Conservation (phyloP, 2,797 vertebrate genomes). For the Huso huso region DNA sequence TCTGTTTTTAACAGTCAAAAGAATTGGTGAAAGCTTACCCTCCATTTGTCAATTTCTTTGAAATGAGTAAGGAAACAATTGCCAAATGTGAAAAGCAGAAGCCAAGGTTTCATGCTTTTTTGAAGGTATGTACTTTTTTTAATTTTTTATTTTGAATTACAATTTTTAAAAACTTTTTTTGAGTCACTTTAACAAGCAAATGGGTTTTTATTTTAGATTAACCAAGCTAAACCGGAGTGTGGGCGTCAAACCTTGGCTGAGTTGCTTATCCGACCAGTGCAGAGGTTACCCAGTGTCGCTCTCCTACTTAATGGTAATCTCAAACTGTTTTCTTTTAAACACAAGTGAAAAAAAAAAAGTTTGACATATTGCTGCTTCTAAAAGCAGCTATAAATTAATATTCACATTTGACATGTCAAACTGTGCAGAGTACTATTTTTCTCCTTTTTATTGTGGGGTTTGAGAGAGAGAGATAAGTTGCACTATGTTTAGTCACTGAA, state of each 20-base stretch:
- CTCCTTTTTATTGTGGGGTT: too few relatives aligned
- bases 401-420: background rate
- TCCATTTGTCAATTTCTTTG: conserved; percentile 97
- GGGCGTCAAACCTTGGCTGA: conserved; percentile 90
- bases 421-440: too few relatives aligned
- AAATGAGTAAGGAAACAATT: conserved; percentile 98
- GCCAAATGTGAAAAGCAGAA: conserved; percentile 91
- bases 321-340: background rate
- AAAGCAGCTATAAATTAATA: too few relatives aligned
- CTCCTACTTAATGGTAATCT: conserved; percentile 85
- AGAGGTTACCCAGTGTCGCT: conserved; percentile 88
- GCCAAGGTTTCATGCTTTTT: conserved; percentile 92
- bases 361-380: too few relatives aligned
- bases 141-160: background rate
- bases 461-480: too few relatives aligned
- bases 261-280: conserved; percentile 91
- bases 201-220: conserved; percentile 64
- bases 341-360: too few relatives aligned
- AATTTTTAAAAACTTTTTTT: too few relatives aligned
- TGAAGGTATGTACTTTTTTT: conserved; percentile 68
- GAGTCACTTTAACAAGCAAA: too few relatives aligned
- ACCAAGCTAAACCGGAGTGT: conserved; percentile 93
- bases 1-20: conserved; percentile 63
- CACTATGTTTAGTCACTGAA: too few relatives aligned
- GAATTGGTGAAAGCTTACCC: conserved; percentile 92